Conservation (phyloP, 2,797 vertebrate species). For the Emys orbicularis region DNA sequence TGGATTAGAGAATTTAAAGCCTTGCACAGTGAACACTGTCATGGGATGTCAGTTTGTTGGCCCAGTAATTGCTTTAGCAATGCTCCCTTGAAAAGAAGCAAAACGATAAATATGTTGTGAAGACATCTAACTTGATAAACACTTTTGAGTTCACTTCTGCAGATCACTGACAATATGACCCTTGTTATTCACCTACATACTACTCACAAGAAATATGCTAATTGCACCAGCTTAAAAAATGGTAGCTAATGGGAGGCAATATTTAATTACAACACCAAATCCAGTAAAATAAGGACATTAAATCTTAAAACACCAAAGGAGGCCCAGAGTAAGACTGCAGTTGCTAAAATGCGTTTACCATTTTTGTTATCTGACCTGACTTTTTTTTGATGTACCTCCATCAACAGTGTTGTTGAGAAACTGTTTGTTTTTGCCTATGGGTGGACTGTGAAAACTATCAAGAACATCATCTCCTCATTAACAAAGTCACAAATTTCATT, state of each 20-base stretch:
- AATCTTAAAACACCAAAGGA: conserved; percentile 28
- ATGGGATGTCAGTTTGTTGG: not conserved
- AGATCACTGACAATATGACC: not conserved
- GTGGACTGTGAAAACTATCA: conserved; percentile 43
- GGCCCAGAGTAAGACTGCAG: conserved; percentile 41
- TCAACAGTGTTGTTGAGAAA: conserved; percentile 34
- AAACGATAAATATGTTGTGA: not conserved
- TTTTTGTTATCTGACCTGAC: not conserved
- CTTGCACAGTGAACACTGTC: not conserved
- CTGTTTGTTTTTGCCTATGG: conserved; percentile 44
- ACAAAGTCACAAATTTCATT: conserved; percentile 58
- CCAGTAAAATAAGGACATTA: not conserved
- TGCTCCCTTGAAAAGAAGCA: not conserved
- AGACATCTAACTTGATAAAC: not conserved
- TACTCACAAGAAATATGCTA: not conserved
- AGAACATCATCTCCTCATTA: conserved; percentile 58
- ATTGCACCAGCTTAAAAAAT: not conserved
- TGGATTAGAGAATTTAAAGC: not conserved
- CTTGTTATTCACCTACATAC: not conserved
- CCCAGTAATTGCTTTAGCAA: not conserved
- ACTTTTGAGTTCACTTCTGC: not conserved
- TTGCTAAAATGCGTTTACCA: not conserved
- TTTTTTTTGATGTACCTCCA: not conserved
- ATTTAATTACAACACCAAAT: conserved; percentile 26
- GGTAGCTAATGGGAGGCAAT: not conserved